These are phyloP conservation scores for Moxostoma hubbsi DNA, from an alignment of 2,797 vertebrate genomes.

Conservation along the genomic window DNA sequence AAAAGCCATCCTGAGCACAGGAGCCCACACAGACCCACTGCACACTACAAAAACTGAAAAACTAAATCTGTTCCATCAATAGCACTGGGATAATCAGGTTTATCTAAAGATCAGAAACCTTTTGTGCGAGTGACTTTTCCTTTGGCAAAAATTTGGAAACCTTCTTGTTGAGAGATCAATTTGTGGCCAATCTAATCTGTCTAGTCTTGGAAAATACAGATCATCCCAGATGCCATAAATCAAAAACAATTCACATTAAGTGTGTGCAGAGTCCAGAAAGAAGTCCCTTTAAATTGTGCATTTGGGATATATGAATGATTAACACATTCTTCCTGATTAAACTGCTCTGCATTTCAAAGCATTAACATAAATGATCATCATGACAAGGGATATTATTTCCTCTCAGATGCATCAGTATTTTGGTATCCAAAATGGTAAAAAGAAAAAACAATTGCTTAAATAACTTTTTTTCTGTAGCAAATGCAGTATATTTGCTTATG, in stretches of 20 bases:
- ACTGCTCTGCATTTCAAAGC: constrained; percentile 60
- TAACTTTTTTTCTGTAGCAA: not conserved
- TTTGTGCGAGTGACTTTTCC: not conserved
- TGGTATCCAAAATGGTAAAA: constrained; percentile 21
- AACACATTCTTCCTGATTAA: constrained; percentile 59
- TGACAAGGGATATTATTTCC: constrained; percentile 28
- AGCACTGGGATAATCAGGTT: not conserved
- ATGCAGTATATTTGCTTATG: not conserved
- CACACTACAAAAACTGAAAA: constrained; percentile 11
- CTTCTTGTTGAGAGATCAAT: not conserved
- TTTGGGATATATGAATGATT: constrained; percentile 63
- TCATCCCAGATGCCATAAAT: not conserved
- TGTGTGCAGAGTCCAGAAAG: constrained; percentile 61
- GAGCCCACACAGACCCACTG: constrained; percentile 34
- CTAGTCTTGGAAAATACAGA: not conserved
- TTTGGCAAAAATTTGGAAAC: constrained; percentile 3
- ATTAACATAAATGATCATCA: constrained; percentile 52
- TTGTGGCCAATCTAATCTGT: not conserved
- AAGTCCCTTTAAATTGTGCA: constrained; percentile 62
- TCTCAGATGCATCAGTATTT: constrained; percentile 30
- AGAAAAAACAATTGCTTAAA: constrained; percentile 12
- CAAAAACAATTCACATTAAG: constrained; percentile 17
- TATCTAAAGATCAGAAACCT: not conserved
- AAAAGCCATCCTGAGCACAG: constrained; percentile 37
- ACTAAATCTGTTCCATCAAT: not conserved